Evolutionary conservation across 1,140 invertebrate species (phyloP), one percentile per base, ranked within the genome.

Genomic region (Tetramorium simillimum): DNA sequence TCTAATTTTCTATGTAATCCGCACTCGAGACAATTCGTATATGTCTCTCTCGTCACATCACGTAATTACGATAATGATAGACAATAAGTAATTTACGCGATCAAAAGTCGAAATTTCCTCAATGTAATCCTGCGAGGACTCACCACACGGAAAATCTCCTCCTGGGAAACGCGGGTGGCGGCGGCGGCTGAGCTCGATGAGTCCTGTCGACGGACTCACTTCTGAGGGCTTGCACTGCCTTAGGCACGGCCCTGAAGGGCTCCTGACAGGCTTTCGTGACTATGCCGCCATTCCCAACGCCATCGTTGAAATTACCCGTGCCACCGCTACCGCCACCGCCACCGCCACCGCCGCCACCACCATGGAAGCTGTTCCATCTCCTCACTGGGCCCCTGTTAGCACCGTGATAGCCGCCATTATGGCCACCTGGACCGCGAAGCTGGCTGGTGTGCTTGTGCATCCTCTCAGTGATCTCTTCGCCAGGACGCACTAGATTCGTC

Each of bases 301-400:
- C 90, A 86, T 92, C 88, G 90, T 92, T 89, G 89, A 92, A 88
- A 90, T 91, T 88, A 85, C 63, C 69, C n/a, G 78, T 84, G 18
- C 80, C 81, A 21, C 80, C 88, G 53, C 85, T 70, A 21, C 80
- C 88, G 46, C 85, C 86, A 37, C 40, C 82, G 28, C 53, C 56
- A 16, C 91, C 86, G 85, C 63, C 63, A 7, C 65, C 65, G 65
- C 87, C 70, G 3, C 92, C 91, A 46, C 93, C 92, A 16, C 93
- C 94, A 81, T 96, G 96, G 86, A 96, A 96, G 84, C 96, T 96
- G 92, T 96, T 96, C 96, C 96, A 96, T 86, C 96, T 92, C 49
- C 95, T 93, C 77, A 96, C 95, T 18, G 96, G 95, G 67, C 94
- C 95, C 53, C 94, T 93, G 67, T 91, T 72, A 49, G 70, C 81